Conservation (phyloP, 2,113 vertebrate genomes). For the Erythrocercus mccallii region DNA sequence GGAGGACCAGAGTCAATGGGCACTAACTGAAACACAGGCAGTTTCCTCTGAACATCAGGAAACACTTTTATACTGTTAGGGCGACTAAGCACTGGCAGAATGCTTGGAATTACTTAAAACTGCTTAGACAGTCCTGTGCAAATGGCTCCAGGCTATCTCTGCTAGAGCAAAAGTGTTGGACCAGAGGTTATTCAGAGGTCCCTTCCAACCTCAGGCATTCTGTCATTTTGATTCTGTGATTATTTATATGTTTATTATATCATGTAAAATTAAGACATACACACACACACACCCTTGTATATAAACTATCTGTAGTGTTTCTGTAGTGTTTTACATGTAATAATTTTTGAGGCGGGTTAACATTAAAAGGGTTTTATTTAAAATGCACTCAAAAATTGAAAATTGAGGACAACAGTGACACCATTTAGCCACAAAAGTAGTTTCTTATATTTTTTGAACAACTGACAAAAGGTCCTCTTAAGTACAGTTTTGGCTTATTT, state of each 20-base stretch:
- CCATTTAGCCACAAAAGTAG: not conserved
- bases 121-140: not conserved
- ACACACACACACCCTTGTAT: fast-evolving
- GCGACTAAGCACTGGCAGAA: not conserved
- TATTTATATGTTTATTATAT: not conserved
- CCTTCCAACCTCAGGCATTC: not conserved
- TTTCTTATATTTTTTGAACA: not conserved
- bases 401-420: not conserved
- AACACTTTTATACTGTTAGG: not conserved
- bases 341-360: not conserved
- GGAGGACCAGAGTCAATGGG: not conserved
- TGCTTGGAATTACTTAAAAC: not conserved
- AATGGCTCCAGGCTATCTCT: not conserved
- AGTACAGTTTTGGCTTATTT: not conserved
- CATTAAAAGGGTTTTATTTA: not conserved
- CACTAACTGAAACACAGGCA: not conserved
- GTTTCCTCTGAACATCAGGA: not conserved
- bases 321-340: not conserved
- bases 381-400: not conserved
- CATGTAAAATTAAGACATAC: not conserved
- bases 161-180: not conserved
- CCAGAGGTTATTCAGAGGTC: not conserved
- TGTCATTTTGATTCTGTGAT: not conserved
- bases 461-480: not conserved
- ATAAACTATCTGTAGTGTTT: not conserved